Base-by-base conservation (phyloP, 2,888 invertebrate genomes). In the Toxonevra muliebris region DNA sequence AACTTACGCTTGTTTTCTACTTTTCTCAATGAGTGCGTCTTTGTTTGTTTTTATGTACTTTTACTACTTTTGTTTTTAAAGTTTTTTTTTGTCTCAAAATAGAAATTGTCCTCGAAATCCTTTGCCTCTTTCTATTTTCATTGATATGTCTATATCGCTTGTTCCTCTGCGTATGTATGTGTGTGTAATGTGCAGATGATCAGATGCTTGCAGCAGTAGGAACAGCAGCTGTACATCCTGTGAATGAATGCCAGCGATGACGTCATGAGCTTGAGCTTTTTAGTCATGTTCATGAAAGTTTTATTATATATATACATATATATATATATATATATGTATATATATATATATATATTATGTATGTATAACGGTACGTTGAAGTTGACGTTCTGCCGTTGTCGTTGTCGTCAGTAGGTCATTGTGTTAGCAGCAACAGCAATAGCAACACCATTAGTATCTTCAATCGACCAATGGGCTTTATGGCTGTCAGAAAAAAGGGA, bases 351-450 rank as follows among this genome's bases (percentile, higher is more conserved):
- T 7, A 30, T 30, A 30, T 7, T 30, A n/a, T n/a, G n/a, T n/a
- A n/a, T n/a, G n/a, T n/a, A n/a, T n/a, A n/a, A n/a, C 30, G 30
- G 30, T 30, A 30, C 30, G 30, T 30, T 7, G 3, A 30, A 30
- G 30, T 30, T 30, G 30, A 30, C 7, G 30, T 30, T 30, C 3
- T 30, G 30, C 30, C 2, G 30, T 30, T 30, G 7, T 30, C 30
- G 30, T 30, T 48, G 57, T 59, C 72, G 72, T 75, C 72, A 76
- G 75, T 84, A 81, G 84, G 84, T 84, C 84, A 84, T 77, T 84
- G 82, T 83, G 84, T 82, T 83, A 83, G 77, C 78, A 81, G 79
- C 77, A n/a, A n/a, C n/a, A n/a, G n/a, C n/a, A n/a, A n/a, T 83
- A 83, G 77, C 78, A 81, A 79, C 77, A 70, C 53, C 40, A 50